These are phyloP conservation scores for Dermatemys mawii DNA, from an alignment of 2,113 vertebrate species.

Conservation along the genomic window DNA sequence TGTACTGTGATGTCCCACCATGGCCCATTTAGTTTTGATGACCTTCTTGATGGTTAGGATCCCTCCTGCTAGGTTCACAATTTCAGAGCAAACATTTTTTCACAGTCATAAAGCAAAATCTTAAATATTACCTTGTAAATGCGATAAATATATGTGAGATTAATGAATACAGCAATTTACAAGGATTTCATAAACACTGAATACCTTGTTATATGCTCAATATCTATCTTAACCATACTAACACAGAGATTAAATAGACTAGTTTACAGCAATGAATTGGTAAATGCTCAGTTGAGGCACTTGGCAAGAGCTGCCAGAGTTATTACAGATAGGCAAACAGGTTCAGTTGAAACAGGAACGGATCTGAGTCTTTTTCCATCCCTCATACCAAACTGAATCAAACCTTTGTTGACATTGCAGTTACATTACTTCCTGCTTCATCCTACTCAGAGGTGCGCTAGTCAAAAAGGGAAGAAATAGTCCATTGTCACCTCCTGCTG, in stretches of 20 bases:
- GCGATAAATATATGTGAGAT: not conserved
- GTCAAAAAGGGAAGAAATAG: conserved; percentile 58
- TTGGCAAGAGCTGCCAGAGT: not conserved
- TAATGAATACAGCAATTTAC: not conserved
- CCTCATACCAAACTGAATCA: conserved; percentile 67
- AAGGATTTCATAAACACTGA: not conserved
- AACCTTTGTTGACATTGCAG: conserved; percentile 68
- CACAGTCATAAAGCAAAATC: not conserved
- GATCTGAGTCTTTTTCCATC: conserved; percentile 66
- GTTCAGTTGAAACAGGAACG: conserved; percentile 54
- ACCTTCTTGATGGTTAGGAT: not conserved
- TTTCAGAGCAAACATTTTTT: not conserved
- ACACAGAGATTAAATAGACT: not conserved
- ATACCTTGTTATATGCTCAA: not conserved
- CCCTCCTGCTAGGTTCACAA: not conserved
- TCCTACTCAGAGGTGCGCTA: conserved; percentile 54
- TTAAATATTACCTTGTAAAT: not conserved
- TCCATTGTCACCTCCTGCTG: conserved; percentile 53
- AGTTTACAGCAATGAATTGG: not conserved
- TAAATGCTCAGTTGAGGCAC: not conserved
- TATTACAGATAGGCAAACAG: not conserved
- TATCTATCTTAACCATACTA: not conserved
- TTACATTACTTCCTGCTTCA: conserved; percentile 49
- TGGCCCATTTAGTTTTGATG: not conserved
- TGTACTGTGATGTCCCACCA: not conserved